Percentiles rank a stretch among this genome's conserved stretches.
Evolutionary conservation across 2,113 vertebrate species (phyloP).

Genomic region (Gavia stellata): DNA sequence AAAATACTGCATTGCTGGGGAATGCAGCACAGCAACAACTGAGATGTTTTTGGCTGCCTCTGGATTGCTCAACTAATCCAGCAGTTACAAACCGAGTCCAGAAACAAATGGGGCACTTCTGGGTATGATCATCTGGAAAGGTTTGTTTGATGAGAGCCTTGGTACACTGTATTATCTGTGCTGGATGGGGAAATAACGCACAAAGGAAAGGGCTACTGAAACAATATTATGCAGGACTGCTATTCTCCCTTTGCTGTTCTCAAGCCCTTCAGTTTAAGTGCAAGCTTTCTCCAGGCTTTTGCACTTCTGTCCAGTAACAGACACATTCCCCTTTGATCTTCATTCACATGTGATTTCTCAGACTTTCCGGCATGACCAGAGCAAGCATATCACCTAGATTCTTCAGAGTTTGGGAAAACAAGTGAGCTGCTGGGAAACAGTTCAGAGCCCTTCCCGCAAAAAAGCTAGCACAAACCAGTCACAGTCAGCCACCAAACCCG

Average conservation of each 20-base stretch:
- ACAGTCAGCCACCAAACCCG: not conserved
- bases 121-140: not conserved
- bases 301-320: not conserved
- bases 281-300: not conserved
- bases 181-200: not conserved
- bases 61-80: not conserved
- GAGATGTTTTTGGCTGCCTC: not conserved
- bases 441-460: not conserved
- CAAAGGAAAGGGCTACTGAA: not conserved
- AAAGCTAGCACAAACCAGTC: not conserved
- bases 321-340: not conserved
- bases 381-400: not conserved
- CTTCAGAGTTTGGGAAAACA: not conserved
- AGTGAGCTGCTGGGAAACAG: not conserved
- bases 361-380: not conserved
- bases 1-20: not conserved
- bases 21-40: not conserved
- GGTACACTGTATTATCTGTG: not conserved
- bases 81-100: not conserved
- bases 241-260: not conserved
- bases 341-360: not conserved
- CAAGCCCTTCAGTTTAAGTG: not conserved
- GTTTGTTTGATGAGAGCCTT: not conserved
- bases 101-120: not conserved
- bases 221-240: not conserved